These are phyloP conservation scores for Caenorhabditis japonica DNA, from an alignment of 2,888 invertebrate species.

Conservation along the genomic window DNA sequence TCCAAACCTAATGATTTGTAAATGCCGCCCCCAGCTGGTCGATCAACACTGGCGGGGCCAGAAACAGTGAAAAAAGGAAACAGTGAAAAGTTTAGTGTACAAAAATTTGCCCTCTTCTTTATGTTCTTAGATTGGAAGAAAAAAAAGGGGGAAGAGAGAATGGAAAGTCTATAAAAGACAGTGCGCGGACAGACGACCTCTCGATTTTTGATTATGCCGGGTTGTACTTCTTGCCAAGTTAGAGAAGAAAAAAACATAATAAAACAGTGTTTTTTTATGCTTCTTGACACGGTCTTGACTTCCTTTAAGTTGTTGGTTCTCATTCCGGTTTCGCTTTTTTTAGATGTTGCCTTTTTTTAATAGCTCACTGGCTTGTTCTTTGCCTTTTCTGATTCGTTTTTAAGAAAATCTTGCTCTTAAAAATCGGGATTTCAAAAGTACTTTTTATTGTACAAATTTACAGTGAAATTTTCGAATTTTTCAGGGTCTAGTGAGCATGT, in stretches of 20 bases:
- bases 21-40: constrained; percentile 19
- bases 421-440: no score
- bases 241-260: no score
- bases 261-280: constrained; percentile 36
- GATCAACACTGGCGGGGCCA: neutral
- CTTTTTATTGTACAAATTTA: no score
- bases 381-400: constrained; percentile 9
- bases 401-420: no score
- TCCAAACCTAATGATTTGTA: constrained; percentile 46
- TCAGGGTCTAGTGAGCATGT: no score
- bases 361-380: no score
- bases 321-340: no score
- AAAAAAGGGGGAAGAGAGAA: neutral
- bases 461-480: no score
- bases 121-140: constrained; percentile 13
- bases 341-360: no score
- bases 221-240: constrained; percentile 29
- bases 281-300: no score
- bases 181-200: constrained; percentile 45
- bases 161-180: constrained; percentile 8
- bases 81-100: constrained; percentile 13
- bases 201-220: constrained; percentile 50
- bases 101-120: constrained; percentile 31
- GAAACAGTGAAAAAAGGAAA: no score
- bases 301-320: constrained; percentile 26